Conservation (phyloP, 2,888 invertebrate species). For the Steromphala cineraria region DNA sequence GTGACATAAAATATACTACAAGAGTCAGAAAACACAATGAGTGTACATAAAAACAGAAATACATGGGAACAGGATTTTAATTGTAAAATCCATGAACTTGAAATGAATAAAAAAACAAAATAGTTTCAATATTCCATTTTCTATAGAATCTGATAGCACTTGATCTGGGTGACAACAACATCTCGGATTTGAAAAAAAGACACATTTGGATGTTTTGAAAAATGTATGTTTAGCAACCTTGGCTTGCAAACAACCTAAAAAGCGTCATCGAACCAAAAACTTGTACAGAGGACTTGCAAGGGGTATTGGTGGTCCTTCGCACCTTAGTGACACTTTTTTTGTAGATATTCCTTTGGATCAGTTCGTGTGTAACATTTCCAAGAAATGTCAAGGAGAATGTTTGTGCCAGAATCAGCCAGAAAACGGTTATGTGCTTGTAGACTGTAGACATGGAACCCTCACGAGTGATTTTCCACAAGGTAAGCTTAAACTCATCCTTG, state of each 20-base stretch:
- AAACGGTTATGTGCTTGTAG: not conserved
- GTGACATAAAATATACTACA: too few species aligned
- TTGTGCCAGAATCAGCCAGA: conserved; percentile 1
- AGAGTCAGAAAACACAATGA: too few species aligned
- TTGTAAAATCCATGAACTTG: too few species aligned
- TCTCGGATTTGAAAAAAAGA: not conserved
- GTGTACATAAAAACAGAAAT: too few species aligned
- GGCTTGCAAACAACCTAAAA: too few species aligned
- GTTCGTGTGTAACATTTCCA: not conserved
- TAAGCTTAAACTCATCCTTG: not conserved
- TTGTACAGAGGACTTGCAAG: not conserved
- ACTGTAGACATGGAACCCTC: not conserved
- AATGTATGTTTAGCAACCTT: not conserved
- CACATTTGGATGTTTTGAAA: not conserved
- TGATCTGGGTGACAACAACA: not conserved
- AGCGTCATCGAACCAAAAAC: not conserved
- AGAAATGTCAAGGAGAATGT: not conserved
- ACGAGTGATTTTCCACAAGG: not conserved
- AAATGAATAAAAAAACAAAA: too few species aligned
- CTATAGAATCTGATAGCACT: not conserved
- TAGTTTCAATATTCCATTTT: not conserved
- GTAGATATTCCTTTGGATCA: not conserved
- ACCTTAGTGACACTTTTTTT: not conserved
- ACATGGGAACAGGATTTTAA: too few species aligned
- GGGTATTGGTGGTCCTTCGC: not conserved